Base-by-base conservation (phyloP, 2,113 vertebrate genomes). In the Sus scrofa region DNA sequence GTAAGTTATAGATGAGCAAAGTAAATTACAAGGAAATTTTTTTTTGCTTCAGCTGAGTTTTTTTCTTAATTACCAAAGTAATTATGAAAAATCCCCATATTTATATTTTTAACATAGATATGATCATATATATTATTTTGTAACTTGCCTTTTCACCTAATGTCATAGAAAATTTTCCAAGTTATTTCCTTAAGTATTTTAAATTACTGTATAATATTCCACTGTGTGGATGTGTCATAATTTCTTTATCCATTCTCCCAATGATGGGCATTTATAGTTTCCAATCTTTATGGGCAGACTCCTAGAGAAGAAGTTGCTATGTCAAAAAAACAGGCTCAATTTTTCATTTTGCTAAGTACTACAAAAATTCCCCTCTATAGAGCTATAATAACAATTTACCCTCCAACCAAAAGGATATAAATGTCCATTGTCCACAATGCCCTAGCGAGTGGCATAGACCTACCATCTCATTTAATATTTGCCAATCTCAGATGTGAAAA, bases 321-420 rank as follows among this genome's bases (percentile, higher is more conserved):
- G 30, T 86, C 58, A 86, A 84, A 89, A 86, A 92, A 91, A 56
- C 24, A 79, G 65, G 11, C 11, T 94, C 44, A 37, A 56, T n/a
- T 87, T 94, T 90, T 62, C 87, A 84, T 73, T 89, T 65, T 81
- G 34, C n/a, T 26, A 77, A 85, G 37, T 71, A 82, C 16, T n/a
- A 91, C 39, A 81, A 54, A 54, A 75, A 60, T 58, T 50, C 89
- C 52, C 52, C 73, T 93, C 27, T 78, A 13, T 1, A 20, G 82
- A 75, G 60, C 44, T 44, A 86, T 56, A 12, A 32, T 52, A 62
- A 71, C 37, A 68, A 37, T 32, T 73, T 52, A 67, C 22, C 65
- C 18, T 86, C 44, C n/a, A 13, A 82, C 68, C 52, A 52, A 68
- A 26, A 74, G 34, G 15, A 16, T 22, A 7, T 12, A 79, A 50